Percentiles rank a stretch among this genome's conserved stretches.
These are phyloP conservation scores for Meteorus cinctellus DNA, from an alignment of 2,888 invertebrate species.

Conservation along the genomic window DNA sequence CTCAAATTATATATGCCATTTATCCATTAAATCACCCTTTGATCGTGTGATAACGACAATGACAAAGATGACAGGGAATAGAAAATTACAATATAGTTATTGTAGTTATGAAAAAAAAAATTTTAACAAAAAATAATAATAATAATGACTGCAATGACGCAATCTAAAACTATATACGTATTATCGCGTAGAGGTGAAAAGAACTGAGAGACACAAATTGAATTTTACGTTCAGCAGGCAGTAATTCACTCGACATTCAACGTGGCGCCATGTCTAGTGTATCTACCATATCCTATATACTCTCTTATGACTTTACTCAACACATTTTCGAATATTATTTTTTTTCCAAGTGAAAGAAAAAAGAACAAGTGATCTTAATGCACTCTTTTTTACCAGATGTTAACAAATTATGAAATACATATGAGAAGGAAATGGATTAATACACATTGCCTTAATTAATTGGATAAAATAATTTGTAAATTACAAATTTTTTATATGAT, in stretches of 20 bases:
- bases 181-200: background rate
- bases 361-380: background rate
- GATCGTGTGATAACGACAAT: background rate
- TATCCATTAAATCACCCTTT: background rate
- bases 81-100: too few species aligned
- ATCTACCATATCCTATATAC: background rate
- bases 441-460: background rate
- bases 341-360: background rate
- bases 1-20: background rate
- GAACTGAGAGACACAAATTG: background rate
- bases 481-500: too few species aligned
- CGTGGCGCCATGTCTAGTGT: background rate
- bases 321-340: conserved; percentile 7
- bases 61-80: too few species aligned
- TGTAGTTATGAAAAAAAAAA: background rate
- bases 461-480: background rate
- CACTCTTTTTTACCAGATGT: background rate
- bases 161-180: background rate
- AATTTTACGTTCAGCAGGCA: conserved; percentile 12
- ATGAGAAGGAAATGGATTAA: background rate
- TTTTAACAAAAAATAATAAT: background rate
- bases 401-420: background rate
- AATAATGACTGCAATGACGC: background rate
- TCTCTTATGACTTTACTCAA: background rate
- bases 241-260: conserved; percentile 1